phyloP scores from a whole-genome alignment of 2,113 vertebrate species.

The Mellivora capensis region DNA sequence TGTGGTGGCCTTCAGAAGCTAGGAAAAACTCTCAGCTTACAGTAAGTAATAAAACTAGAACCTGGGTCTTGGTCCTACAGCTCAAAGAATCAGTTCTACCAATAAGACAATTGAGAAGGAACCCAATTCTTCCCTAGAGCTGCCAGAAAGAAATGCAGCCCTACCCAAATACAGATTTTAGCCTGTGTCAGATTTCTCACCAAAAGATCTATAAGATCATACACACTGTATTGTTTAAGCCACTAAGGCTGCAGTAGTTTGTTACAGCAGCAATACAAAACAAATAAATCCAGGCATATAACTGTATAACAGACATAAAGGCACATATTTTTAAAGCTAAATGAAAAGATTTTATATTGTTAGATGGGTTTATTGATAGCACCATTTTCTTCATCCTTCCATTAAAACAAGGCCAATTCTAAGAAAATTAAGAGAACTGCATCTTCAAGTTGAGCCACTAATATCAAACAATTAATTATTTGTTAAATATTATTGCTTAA shows the following conservation, averaged over 20 bases:
- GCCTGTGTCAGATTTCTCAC: not conserved
- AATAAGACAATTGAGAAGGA: not conserved
- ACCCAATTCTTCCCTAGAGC: not conserved
- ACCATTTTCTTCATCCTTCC: not conserved
- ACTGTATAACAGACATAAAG: not conserved
- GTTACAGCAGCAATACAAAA: not conserved
- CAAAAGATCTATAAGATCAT: not conserved
- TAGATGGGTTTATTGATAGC: not conserved
- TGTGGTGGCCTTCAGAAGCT: not conserved
- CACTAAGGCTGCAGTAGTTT: not conserved
- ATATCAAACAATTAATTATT: not conserved
- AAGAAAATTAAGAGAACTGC: not conserved
- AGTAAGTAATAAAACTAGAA: not conserved
- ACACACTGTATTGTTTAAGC: not conserved
- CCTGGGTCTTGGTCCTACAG: not conserved
- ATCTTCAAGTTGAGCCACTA: not conserved
- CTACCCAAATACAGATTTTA: not conserved
- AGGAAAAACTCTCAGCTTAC: not conserved
- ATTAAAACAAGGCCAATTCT: not conserved
- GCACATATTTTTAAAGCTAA: not conserved
- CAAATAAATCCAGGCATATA: not conserved
- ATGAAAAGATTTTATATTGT: not conserved
- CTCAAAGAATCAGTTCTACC: not conserved
- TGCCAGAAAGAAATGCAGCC: not conserved
- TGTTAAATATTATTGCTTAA: not conserved